Evolutionary conservation across 2,888 invertebrate species (phyloP).

Genomic region (Agonum fuliginosum): DNA sequence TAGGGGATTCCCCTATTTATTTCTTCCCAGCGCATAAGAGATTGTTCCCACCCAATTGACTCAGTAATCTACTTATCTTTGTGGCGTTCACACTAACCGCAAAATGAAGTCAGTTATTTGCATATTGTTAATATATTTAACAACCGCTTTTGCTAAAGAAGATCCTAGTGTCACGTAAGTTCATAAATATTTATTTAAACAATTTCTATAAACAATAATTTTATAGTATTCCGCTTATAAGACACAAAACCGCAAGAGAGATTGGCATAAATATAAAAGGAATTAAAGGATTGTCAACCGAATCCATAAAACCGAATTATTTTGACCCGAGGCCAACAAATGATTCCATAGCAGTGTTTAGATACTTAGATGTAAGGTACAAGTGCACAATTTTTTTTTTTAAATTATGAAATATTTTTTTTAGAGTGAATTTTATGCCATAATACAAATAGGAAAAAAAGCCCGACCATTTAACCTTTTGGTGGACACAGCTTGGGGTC

Average conservation of each 20-base stretch:
- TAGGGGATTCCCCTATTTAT: slow-evolving; percentile 41
- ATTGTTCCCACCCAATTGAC: background rate
- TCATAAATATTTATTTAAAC: slow-evolving; percentile 4
- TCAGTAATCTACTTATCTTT: background rate
- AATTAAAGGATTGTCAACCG: slow-evolving; percentile 64
- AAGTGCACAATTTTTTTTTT: background rate
- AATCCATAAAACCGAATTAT: slow-evolving; percentile 61
- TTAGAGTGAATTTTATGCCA: slow-evolving; percentile 59
- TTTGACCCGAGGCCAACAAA: slow-evolving; percentile 65
- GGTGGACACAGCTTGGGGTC: slow-evolving; percentile 74
- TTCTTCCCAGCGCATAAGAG: background rate
- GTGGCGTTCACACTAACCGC: background rate
- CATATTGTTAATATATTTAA: background rate
- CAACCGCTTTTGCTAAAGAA: background rate
- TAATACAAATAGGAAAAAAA: slow-evolving; percentile 58
- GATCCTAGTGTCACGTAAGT: slow-evolving; percentile 43
- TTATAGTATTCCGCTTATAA: slow-evolving; percentile 66
- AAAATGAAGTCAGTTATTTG: slow-evolving; percentile 25
- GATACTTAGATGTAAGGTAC: slow-evolving; percentile 71
- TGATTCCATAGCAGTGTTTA: slow-evolving; percentile 70
- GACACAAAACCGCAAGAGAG: slow-evolving; percentile 67
- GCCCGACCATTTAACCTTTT: slow-evolving; percentile 70
- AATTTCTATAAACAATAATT: slow-evolving; percentile 11
- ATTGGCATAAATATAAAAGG: slow-evolving; percentile 65
- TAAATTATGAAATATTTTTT: slow-evolving; percentile 18